These are phyloP conservation scores for Neocrepidodera transversa DNA, from an alignment of 2,888 invertebrate species.

Conservation along the genomic window DNA sequence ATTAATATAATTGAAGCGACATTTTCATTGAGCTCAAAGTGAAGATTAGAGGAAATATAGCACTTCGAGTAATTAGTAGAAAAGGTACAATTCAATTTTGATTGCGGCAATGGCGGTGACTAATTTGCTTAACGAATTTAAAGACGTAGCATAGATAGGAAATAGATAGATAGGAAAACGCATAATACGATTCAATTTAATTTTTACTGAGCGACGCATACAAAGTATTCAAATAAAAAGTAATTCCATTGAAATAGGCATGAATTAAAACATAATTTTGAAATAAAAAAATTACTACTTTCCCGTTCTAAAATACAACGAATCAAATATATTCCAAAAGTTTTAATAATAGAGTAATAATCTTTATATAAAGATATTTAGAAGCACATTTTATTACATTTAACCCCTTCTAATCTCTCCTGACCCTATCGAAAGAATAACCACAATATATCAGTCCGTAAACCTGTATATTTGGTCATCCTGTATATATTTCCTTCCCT, in stretches of 20 bases:
- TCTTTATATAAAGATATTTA: too few species aligned
- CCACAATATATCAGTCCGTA: constrained; percentile 16
- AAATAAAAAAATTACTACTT: too few species aligned
- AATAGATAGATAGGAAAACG: too few species aligned
- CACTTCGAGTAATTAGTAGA: constrained; percentile 11
- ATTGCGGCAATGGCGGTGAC: background rate
- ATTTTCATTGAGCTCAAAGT: constrained; percentile 8
- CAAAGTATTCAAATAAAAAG: too few species aligned
- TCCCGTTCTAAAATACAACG: too few species aligned
- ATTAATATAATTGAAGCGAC: constrained; percentile 16
- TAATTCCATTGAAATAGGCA: too few species aligned
- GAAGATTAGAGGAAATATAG: constrained; percentile 4
- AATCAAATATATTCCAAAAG: too few species aligned
- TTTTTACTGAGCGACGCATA: too few species aligned
- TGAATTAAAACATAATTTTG: too few species aligned
- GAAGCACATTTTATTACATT: constrained; percentile 20
- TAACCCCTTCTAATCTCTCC: constrained; percentile 17
- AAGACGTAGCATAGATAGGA: background rate
- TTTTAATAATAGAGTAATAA: too few species aligned
- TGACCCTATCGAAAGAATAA: constrained; percentile 14
- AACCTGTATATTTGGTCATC: too few species aligned
- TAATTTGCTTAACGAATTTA: background rate
- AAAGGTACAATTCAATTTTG: constrained; percentile 7
- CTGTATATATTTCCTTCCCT: constrained; percentile 14
- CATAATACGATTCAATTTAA: too few species aligned